These are phyloP conservation scores for Mactra quadrangularis DNA, from an alignment of 1,140 invertebrate species.

Conservation along the genomic window DNA sequence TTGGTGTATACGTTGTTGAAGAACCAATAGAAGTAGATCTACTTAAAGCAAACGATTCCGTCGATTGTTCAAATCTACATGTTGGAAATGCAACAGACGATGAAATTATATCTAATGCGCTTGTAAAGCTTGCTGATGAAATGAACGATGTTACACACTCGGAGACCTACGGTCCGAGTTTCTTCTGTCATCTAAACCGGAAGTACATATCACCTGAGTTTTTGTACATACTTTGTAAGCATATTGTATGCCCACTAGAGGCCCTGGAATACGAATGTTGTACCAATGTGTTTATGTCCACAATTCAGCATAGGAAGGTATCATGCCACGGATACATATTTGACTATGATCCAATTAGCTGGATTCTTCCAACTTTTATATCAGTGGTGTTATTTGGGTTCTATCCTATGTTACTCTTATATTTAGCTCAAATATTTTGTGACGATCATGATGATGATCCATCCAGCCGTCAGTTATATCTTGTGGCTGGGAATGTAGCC, in stretches of 20 bases:
- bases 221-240: conserved; percentile 32
- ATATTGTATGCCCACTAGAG: conserved; percentile 34
- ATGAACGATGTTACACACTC: background rate
- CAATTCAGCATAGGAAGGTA: background rate
- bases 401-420: conserved; percentile 16
- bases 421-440: background rate
- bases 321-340: background rate
- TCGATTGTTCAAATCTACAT: conserved; percentile 51
- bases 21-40: conserved; percentile 16
- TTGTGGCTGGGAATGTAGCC: too few species aligned
- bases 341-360: conserved; percentile 37
- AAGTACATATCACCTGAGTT: conserved; percentile 13
- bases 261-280: conserved; percentile 42
- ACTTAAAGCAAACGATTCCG: background rate
- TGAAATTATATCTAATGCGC: conserved; percentile 14
- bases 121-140: conserved; percentile 8
- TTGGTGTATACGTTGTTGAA: conserved; percentile 3
- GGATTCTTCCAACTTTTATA: conserved; percentile 43
- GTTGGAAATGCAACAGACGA: conserved; percentile 26
- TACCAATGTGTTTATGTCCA: conserved; percentile 14
- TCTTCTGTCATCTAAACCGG: conserved; percentile 35
- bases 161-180: conserved; percentile 46
- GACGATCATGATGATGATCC: too few species aligned
- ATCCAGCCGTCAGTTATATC: too few species aligned
- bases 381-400: conserved; percentile 24